A percentile compares a stretch with the other conserved stretches of the same genome.
These are phyloP conservation scores for Pectinophora gossypiella DNA, from an alignment of 1,140 invertebrate genomes.

Conservation along the genomic window DNA sequence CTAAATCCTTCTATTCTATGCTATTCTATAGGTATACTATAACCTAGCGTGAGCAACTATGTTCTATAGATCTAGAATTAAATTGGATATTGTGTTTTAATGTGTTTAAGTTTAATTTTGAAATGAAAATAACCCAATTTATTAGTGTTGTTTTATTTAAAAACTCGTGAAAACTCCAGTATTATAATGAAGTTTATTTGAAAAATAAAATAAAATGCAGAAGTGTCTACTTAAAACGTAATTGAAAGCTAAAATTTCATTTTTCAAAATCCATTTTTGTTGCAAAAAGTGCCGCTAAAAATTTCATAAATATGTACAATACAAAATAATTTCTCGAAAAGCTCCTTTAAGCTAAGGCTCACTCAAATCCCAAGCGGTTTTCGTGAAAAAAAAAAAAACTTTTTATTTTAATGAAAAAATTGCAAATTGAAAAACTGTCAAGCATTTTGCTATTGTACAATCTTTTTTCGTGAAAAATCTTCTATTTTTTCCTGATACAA, in stretches of 20 bases:
- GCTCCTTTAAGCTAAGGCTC: neutral
- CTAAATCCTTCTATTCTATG: neutral
- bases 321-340: neutral
- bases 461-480: conserved; percentile 11
- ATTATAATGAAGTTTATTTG: neutral
- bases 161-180: neutral
- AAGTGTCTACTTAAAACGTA: neutral
- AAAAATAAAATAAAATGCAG: neutral
- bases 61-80: neutral
- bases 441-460: conserved; percentile 3
- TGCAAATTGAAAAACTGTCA: neutral
- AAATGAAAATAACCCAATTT: neutral
- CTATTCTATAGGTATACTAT: no score
- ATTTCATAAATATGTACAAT: neutral
- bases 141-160: neutral
- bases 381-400: neutral
- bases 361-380: neutral
- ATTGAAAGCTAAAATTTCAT: no score
- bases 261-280: no score
- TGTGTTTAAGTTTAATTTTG: neutral
- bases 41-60: neutral
- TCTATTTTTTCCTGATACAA: conserved; percentile 67
- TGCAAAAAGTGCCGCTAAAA: neutral
- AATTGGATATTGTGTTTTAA: neutral
- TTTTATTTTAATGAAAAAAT: neutral